phyloP scores from a whole-genome alignment of 1,140 invertebrate species.

The Magallana ariakensis region DNA sequence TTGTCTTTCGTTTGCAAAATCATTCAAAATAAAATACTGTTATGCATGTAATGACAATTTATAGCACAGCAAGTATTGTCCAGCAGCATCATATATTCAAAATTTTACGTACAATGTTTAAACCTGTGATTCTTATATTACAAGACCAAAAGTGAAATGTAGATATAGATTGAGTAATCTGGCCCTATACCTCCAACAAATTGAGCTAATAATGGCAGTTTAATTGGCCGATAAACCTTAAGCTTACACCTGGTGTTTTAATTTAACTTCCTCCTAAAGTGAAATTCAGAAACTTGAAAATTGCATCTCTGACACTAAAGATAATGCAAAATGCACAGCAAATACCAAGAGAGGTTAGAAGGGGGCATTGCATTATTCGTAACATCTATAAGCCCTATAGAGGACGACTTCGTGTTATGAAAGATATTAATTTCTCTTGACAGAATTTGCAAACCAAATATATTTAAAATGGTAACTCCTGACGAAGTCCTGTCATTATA shows the following conservation, averaged over 20 bases:
- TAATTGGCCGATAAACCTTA: too few relatives aligned
- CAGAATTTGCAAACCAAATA: constrained; percentile 31
- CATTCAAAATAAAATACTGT: too few relatives aligned
- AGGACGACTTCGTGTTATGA: neutral
- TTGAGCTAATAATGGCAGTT: too few relatives aligned
- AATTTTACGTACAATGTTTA: too few relatives aligned
- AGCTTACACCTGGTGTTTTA: neutral
- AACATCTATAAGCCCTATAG: neutral
- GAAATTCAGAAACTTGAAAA: neutral
- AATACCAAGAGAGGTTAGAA: neutral
- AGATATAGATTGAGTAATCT: too few relatives aligned
- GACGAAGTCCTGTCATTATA: constrained; percentile 17
- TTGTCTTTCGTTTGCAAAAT: too few relatives aligned
- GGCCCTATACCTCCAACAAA: too few relatives aligned
- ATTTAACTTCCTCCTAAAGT: constrained; percentile 4
- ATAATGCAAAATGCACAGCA: neutral
- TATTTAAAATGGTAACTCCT: constrained; percentile 22
- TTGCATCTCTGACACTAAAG: neutral
- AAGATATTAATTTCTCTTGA: constrained; percentile 12
- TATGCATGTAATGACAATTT: too few relatives aligned
- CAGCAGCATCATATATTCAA: too few relatives aligned
- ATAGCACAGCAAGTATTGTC: too few relatives aligned
- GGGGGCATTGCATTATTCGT: neutral
- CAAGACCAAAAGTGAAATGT: too few relatives aligned
- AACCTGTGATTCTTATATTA: too few relatives aligned